A percentile compares a stretch with the other conserved stretches of the same genome.
Evolutionary conservation across 2,888 invertebrate genomes (phyloP).

Genomic region (Aleiodes alternator): DNA sequence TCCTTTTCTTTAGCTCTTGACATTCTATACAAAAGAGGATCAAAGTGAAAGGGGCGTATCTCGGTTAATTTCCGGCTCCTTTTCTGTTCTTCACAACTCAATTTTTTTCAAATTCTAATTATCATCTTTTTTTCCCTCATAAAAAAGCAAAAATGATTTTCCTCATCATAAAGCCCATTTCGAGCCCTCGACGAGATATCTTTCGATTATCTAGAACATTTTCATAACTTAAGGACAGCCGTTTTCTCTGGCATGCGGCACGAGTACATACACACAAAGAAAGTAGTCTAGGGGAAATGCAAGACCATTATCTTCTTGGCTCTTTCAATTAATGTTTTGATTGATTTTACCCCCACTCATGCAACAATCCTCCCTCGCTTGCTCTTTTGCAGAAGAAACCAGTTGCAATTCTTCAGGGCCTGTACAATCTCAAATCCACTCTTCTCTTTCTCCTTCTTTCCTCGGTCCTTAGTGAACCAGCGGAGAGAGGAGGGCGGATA

Average conservation of each 20-base stretch:
- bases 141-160: too few relatives aligned
- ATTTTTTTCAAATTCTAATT: too few relatives aligned
- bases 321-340: slow-evolving; percentile 76
- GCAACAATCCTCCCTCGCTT: slow-evolving; percentile 51
- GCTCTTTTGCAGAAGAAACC: slow-evolving; percentile 27
- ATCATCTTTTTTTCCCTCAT: too few relatives aligned
- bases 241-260: slow-evolving; percentile 61
- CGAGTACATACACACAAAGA: slow-evolving; percentile 40
- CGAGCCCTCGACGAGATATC: slow-evolving; percentile 57
- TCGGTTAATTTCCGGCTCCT: too few relatives aligned
- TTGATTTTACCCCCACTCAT: slow-evolving; percentile 70
- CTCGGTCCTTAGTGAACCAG: slow-evolving; percentile 31
- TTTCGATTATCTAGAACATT: slow-evolving; percentile 73
- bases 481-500: slow-evolving; percentile 20
- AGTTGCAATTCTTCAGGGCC: slow-evolving; percentile 13
- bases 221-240: slow-evolving; percentile 55
- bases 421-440: slow-evolving; percentile 30
- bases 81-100: too few relatives aligned
- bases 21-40: too few relatives aligned
- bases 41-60: too few relatives aligned
- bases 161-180: too few relatives aligned
- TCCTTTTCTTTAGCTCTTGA: too few relatives aligned
- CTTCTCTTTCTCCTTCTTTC: slow-evolving; percentile 35
- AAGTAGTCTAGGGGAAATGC: slow-evolving; percentile 27
- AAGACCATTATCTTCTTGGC: slow-evolving; percentile 71